Base-by-base conservation (phyloP, 2,797 vertebrate species). In the Pyrocephalus nanus region DNA sequence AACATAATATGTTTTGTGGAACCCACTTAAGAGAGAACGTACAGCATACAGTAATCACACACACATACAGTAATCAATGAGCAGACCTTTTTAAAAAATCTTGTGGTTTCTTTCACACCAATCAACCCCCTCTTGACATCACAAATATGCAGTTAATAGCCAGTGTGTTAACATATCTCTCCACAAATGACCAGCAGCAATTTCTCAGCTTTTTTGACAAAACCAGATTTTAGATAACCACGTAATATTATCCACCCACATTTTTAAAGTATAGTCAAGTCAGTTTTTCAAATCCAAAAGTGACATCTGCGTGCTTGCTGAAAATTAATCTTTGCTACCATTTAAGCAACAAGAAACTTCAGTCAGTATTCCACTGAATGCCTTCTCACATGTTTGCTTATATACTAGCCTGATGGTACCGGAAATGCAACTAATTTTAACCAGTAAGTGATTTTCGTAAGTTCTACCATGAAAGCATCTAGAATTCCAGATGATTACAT, bases 61-160 rank as follows among this genome's bases (percentile, higher is more conserved):
- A 65, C 23, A 65, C 7, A 40, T 4, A 53, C 9, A 65, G 30
- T 6, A 34, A 74, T 22, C 21, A 47, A 48, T 4, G 8, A 80
- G 19, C 22, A 55, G 11, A 34, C 27, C 22, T 58, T 54, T 80
- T 67, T 3, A 36, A 36, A 45, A 62, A 94, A 65, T 45, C 54
- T 72, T 14, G 50, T 34, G 2, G 16, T 76, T 76, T 34, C 11
- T 38, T 71, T 71, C n/a, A 55, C 42, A 82, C 9, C 0, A 0
- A 92, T 21, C 9, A 57, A 64, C 2, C 15, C 18, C 26, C 66
- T 38, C 30, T 3, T 61, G 45, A 83, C 84, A 75, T 69, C 65
- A 66, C 30, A 89, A 71, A 72, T 7, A 78, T 0, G 5, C 43
- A 23, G 5, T 6, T 62, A 43, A 47, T 4, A 62, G n/a, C 20